phyloP scores from a whole-genome alignment of 64 coral and sea anemone genomes.

The Acropora yongei region DNA sequence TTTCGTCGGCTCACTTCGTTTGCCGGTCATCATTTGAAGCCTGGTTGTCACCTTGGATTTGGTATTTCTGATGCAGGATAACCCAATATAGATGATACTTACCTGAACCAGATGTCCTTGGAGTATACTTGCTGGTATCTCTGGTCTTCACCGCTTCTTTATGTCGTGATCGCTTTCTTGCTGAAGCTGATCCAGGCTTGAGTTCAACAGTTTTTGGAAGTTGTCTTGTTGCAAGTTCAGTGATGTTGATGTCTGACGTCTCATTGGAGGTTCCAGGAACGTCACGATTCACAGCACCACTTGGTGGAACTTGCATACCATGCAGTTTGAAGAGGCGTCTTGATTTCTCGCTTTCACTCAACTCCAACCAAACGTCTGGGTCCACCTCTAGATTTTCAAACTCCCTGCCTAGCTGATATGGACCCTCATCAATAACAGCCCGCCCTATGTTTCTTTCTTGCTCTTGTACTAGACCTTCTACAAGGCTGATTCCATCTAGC shows the following conservation, averaged over 20 bases:
- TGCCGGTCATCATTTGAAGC: too few species aligned
- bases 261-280: neutral
- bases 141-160: neutral
- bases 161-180: neutral
- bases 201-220: neutral
- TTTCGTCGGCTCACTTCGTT: too few species aligned
- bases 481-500: conserved; percentile 7
- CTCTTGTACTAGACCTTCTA: neutral
- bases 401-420: neutral
- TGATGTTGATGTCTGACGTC: neutral
- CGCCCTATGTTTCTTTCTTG: conserved; percentile 2
- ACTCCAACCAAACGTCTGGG: neutral
- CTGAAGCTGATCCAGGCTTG: conserved; percentile 6
- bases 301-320: neutral
- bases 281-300: neutral
- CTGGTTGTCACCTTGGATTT: too few species aligned
- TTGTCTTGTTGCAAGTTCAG: neutral
- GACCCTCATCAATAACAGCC: conserved; percentile 15
- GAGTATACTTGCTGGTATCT: neutral
- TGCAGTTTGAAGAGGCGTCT: neutral
- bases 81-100: too few species aligned
- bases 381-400: conserved; percentile 1
- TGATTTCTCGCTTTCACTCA: conserved; percentile 6
- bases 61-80: too few species aligned
- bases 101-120: neutral